A percentile compares a stretch with the other conserved stretches of the same genome.
These are phyloP conservation scores for Cisticola juncidis DNA, from an alignment of 2,113 vertebrate species.

Conservation along the genomic window DNA sequence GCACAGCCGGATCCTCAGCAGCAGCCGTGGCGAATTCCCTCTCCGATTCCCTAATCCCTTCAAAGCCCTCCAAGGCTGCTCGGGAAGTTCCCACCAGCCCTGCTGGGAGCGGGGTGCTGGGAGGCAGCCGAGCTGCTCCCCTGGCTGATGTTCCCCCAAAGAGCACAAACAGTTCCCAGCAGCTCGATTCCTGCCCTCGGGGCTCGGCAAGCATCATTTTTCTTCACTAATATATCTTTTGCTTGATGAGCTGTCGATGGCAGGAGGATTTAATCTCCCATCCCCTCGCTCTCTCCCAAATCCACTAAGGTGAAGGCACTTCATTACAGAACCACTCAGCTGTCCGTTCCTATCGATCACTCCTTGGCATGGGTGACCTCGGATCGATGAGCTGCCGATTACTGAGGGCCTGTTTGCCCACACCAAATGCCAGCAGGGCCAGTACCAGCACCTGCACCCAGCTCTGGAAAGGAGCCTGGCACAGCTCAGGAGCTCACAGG, in stretches of 20 bases:
- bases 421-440: slow-evolving; percentile 5
- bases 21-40: not conserved
- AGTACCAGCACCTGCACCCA: not conserved
- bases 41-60: not conserved
- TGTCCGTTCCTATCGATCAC: slow-evolving; percentile 71
- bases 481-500: not conserved
- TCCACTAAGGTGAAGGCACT: slow-evolving; percentile 64
- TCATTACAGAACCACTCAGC: slow-evolving; percentile 73
- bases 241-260: slow-evolving; percentile 51
- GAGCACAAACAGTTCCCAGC: slow-evolving; percentile 4
- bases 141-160: not conserved
- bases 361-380: slow-evolving; percentile 68
- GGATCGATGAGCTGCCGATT: slow-evolving; percentile 65
- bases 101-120: not conserved
- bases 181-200: not conserved
- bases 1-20: not conserved
- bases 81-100: fast-evolving
- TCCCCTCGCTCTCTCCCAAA: slow-evolving; percentile 32
- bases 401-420: slow-evolving; percentile 62
- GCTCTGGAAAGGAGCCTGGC: not conserved
- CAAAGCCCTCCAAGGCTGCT: not conserved
- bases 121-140: not conserved
- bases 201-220: slow-evolving; percentile 24
- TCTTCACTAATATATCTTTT: slow-evolving; percentile 63
- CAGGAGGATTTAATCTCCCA: slow-evolving; percentile 72